A percentile compares a stretch with the other conserved stretches of the same genome.
Evolutionary conservation across 2,113 vertebrate species (phyloP).

Genomic region (cat (Felis catus)): DNA sequence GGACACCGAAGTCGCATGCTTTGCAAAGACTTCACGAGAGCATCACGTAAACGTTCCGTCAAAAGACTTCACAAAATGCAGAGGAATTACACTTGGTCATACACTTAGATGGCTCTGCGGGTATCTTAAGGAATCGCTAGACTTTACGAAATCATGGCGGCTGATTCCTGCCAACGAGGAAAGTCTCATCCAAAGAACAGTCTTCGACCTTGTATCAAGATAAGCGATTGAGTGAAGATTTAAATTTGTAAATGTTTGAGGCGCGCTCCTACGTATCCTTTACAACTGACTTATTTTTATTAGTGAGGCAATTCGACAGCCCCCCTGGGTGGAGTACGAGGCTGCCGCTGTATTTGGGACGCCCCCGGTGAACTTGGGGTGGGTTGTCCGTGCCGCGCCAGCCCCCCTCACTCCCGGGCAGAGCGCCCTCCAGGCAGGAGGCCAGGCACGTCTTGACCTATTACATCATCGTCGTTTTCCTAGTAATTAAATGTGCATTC

Average conservation of each 20-base stretch:
- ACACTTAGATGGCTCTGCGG: not conserved
- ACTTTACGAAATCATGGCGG: not conserved
- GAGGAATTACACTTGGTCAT: too few species aligned
- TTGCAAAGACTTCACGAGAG: not conserved
- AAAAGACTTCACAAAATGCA: not conserved
- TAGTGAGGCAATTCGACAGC: not conserved
- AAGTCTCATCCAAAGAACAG: not conserved
- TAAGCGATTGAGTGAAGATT: not conserved
- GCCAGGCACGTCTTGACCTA: not conserved
- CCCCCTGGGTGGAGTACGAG: rapidly evolving
- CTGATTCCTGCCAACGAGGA: not conserved
- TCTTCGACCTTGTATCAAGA: not conserved
- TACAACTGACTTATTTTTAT: not conserved
- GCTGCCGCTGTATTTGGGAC: rapidly evolving
- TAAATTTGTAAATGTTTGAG: not conserved
- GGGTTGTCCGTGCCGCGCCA: rapidly evolving
- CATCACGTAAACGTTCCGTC: not conserved
- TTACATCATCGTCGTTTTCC: not conserved
- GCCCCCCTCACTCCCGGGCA: rapidly evolving
- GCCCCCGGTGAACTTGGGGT: rapidly evolving
- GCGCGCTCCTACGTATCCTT: not conserved
- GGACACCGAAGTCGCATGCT: not conserved
- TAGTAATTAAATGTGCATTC: conserved; percentile 31
- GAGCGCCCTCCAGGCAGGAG: too few species aligned
- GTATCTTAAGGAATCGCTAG: not conserved